Percentiles rank a stretch among this genome's conserved stretches.
Evolutionary conservation across 1,140 invertebrate species (phyloP).

Genomic region (Gerris buenoi): DNA sequence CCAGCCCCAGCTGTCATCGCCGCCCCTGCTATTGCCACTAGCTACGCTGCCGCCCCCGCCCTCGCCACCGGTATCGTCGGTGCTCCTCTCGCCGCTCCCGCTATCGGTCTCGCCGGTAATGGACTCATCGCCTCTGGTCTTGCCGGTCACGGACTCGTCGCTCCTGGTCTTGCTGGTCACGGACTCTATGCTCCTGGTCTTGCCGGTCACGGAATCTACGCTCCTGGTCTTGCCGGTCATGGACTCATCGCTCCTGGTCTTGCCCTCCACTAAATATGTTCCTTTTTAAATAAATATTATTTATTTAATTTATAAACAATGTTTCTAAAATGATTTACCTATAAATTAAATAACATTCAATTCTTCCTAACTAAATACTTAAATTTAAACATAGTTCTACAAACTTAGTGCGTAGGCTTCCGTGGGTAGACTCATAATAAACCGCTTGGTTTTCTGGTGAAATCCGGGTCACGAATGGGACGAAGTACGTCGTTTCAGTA

Average conservation of each 20-base stretch:
- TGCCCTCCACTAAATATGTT: not conserved
- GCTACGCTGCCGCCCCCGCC: constrained; percentile 15
- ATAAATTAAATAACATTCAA: not conserved
- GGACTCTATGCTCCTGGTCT: not conserved
- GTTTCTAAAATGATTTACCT: no score
- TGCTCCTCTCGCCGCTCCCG: constrained; percentile 6
- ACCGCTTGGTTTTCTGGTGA: no score
- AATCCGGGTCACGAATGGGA: no score
- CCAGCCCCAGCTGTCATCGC: constrained; percentile 6
- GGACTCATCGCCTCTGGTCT: not conserved
- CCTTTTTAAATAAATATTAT: not conserved
- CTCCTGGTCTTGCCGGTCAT: not conserved
- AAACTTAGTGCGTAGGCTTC: no score
- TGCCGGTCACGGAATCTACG: not conserved
- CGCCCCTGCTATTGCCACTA: constrained; percentile 2
- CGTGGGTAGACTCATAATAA: no score
- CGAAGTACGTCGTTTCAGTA: no score
- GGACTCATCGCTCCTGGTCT: not conserved
- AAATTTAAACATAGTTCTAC: no score
- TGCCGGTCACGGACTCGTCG: no score
- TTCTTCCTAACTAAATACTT: no score
- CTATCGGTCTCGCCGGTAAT: not conserved
- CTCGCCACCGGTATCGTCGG: constrained; percentile 6
- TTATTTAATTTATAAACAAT: no score
- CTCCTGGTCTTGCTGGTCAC: not conserved